Percentiles rank a stretch among this genome's conserved stretches.
Conservation (phyloP, 2,797 vertebrate species). For the Halcyon chelicuti region DNA sequence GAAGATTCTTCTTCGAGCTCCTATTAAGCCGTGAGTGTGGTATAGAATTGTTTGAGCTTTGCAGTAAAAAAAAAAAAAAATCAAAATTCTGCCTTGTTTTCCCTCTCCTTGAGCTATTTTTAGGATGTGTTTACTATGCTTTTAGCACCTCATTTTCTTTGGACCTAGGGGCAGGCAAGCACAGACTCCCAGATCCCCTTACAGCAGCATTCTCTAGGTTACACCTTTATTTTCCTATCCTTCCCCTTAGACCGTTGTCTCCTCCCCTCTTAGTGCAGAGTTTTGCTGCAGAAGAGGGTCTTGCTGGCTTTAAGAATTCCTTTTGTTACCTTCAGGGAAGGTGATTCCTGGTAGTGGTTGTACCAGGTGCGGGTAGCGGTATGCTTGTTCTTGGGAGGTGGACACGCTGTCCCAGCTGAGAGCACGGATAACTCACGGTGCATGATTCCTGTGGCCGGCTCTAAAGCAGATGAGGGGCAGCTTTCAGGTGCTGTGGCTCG, state of each 20-base stretch:
- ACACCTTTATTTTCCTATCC: neutral
- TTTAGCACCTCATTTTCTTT: neutral
- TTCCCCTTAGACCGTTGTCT: neutral
- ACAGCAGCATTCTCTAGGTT: neutral
- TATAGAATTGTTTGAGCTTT: neutral
- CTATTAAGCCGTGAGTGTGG: neutral
- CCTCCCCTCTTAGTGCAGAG: neutral
- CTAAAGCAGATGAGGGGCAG: neutral
- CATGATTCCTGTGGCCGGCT: rapidly evolving
- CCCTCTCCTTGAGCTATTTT: neutral
- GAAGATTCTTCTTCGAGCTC: neutral
- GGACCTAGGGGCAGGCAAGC: neutral
- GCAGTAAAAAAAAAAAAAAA: neutral
- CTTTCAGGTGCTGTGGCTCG: neutral
- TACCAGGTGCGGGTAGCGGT: rapidly evolving
- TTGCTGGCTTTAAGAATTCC: neutral
- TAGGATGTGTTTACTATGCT: neutral
- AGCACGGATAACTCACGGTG: neutral
- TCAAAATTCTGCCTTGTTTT: neutral
- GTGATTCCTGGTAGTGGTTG: neutral
- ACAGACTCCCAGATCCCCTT: neutral
- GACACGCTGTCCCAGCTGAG: neutral
- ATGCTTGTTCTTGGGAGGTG: neutral
- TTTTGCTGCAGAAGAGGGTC: neutral
- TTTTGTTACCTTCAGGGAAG: neutral